phyloP scores from a whole-genome alignment of 2,888 invertebrate species.

The Quadroppia sp. region DNA sequence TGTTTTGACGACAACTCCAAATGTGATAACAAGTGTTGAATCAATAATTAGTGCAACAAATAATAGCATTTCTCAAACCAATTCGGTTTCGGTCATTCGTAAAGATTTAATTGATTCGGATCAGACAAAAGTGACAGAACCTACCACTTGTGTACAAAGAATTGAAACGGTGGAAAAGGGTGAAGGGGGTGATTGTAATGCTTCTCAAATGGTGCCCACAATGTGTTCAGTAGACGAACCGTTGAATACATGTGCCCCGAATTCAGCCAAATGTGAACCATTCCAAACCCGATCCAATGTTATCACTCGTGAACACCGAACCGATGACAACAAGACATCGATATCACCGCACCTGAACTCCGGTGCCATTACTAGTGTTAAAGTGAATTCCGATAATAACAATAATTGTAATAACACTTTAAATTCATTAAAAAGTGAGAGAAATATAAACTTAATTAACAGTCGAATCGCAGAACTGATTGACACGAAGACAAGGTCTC shows the following conservation, averaged over 20 bases:
- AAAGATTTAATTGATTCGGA: conserved; percentile 2
- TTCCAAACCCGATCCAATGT: not conserved
- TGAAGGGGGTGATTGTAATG: conserved; percentile 6
- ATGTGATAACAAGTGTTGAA: conserved; percentile 33
- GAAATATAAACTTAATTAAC: not conserved
- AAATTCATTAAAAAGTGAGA: not conserved
- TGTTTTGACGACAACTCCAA: not conserved
- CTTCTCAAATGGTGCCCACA: conserved; percentile 30
- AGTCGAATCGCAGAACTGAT: not conserved
- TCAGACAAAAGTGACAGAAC: too few relatives aligned
- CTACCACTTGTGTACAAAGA: not conserved
- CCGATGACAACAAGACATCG: conserved; percentile 9
- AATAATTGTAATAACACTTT: not conserved
- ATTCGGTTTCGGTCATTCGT: not conserved
- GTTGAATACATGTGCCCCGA: conserved; percentile 5
- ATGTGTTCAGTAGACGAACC: conserved; percentile 30
- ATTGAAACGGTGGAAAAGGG: not conserved
- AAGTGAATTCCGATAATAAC: conserved; percentile 5
- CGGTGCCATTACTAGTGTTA: conserved; percentile 11
- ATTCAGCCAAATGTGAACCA: conserved; percentile 15
- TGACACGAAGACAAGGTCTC: not conserved
- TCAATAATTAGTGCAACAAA: not conserved
- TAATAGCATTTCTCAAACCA: not conserved
- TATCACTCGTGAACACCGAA: not conserved
- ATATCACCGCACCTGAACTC: not conserved